Percentiles rank a stretch among this genome's conserved stretches.
phyloP scores from a whole-genome alignment of 1,140 invertebrate species.

The Anastrepha ludens region DNA sequence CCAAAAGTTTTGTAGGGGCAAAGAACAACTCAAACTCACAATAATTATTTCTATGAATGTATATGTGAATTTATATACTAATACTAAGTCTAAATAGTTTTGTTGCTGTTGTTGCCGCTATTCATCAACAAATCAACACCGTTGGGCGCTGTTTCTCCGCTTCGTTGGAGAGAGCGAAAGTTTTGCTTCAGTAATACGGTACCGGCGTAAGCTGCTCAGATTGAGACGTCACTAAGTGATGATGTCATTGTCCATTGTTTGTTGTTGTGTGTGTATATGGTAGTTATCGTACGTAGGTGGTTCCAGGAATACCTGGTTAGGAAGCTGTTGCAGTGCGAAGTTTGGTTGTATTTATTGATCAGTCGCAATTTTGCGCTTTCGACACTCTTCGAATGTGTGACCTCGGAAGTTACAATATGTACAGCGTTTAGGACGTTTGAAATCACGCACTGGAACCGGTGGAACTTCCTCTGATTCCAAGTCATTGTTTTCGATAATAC shows the following conservation, averaged over 20 bases:
- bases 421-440: conserved; percentile 55
- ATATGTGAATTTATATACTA: background rate
- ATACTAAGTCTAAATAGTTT: background rate
- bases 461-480: conserved; percentile 45
- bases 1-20: background rate
- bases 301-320: background rate
- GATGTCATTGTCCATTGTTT: background rate
- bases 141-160: background rate
- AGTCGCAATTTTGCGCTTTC: conserved; percentile 50
- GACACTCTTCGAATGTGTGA: conserved; percentile 55
- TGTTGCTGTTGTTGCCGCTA: conserved; percentile 12
- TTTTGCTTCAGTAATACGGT: conserved; percentile 18
- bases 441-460: conserved; percentile 40
- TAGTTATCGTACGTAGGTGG: background rate
- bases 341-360: conserved; percentile 4
- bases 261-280: background rate
- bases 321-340: background rate
- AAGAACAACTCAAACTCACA: conserved; percentile 1
- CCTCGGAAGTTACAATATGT: conserved; percentile 57
- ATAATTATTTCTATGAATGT: background rate
- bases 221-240: background rate
- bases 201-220: conserved; percentile 2
- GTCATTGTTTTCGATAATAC: conserved; percentile 65
- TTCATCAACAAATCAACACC: background rate
- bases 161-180: conserved; percentile 21